Conservation (phyloP, 2,888 invertebrate species). For the Noctua pronuba region DNA sequence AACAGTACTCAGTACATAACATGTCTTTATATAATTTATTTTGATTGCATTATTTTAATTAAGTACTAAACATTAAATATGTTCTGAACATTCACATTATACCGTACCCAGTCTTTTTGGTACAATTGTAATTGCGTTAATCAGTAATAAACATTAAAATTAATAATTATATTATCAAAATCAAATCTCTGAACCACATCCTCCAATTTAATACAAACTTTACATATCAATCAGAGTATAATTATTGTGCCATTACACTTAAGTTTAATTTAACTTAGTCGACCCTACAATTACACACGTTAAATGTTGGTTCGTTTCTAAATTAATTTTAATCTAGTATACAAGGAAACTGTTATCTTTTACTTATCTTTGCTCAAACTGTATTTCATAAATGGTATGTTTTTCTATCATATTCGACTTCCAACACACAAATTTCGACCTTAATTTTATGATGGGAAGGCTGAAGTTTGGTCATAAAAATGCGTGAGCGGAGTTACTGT, state of each 20-base stretch:
- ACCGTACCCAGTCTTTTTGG: neutral
- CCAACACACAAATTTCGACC: slow-evolving; percentile 51
- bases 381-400: slow-evolving; percentile 57
- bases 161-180: slow-evolving; percentile 19
- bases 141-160: neutral
- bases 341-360: slow-evolving; percentile 57
- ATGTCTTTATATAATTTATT: neutral
- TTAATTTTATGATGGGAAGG: slow-evolving; percentile 33
- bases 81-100: neutral
- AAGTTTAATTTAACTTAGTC: slow-evolving; percentile 43
- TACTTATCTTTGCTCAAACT: slow-evolving; percentile 57
- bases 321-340: slow-evolving; percentile 59
- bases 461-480: slow-evolving; percentile 39
- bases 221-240: slow-evolving; percentile 51
- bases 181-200: slow-evolving; percentile 24
- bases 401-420: slow-evolving; percentile 43
- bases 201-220: slow-evolving; percentile 19
- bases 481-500: slow-evolving; percentile 41
- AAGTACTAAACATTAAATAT: neutral
- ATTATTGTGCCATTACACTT: slow-evolving; percentile 46
- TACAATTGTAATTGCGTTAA: neutral
- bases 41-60: neutral
- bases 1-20: neutral
- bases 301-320: slow-evolving; percentile 41
- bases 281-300: slow-evolving; percentile 48